Evolutionary conservation across 2,113 vertebrate genomes (phyloP).

Genomic region (Glareola pratincola): DNA sequence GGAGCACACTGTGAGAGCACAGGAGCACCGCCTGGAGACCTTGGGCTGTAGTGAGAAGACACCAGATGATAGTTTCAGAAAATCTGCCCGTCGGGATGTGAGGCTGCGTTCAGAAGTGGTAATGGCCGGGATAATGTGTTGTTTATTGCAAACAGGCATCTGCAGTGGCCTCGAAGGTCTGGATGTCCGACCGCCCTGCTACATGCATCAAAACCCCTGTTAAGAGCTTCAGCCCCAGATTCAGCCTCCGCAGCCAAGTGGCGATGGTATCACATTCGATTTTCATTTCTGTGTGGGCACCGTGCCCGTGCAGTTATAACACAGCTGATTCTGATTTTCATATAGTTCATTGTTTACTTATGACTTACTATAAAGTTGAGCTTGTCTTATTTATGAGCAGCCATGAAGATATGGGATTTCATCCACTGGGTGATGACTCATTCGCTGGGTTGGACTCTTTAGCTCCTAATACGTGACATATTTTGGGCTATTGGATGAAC

Average conservation of each 20-base stretch:
- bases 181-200: background rate
- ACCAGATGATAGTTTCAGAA: background rate
- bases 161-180: background rate
- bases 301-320: background rate
- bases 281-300: conserved; percentile 37
- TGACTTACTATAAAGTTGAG: conserved; percentile 63
- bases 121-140: background rate
- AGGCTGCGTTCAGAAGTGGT: background rate
- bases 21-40: background rate
- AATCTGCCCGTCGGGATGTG: background rate
- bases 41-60: background rate
- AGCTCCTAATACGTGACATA: conserved; percentile 44
- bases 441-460: conserved; percentile 39
- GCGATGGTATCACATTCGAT: conserved; percentile 41
- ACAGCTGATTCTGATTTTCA: conserved; percentile 64
- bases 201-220: background rate
- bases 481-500: conserved; percentile 25
- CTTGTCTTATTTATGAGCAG: conserved; percentile 60
- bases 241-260: background rate
- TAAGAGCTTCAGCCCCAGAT: background rate
- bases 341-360: conserved; percentile 68
- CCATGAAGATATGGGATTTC: conserved; percentile 53
- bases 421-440: conserved; percentile 63
- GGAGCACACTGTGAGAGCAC: background rate
- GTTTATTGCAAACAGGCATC: conserved; percentile 12